Conservation (phyloP, 2,888 invertebrate genomes). For the Allacma fusca region DNA sequence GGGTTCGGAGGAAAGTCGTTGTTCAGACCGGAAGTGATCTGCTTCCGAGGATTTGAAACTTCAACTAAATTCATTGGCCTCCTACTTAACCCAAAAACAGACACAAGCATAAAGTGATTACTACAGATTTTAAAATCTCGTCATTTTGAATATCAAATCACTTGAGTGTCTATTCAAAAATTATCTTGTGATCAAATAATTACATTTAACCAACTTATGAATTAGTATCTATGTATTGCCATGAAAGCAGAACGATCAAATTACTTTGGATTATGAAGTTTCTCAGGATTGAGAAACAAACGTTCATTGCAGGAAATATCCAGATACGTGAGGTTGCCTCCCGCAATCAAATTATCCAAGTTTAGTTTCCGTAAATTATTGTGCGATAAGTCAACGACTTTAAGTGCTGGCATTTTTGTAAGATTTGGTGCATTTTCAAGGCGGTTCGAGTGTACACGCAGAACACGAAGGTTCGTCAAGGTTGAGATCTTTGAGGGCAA, state of each 20-base stretch:
- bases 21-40: conserved; percentile 41
- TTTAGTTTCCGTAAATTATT: conserved; percentile 84
- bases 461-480: conserved; percentile 75
- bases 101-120: too few relatives aligned
- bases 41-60: conserved; percentile 73
- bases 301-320: conserved; percentile 85
- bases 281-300: conserved; percentile 76
- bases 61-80: conserved; percentile 83
- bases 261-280: conserved; percentile 57
- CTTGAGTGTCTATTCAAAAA: too few relatives aligned
- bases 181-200: too few relatives aligned
- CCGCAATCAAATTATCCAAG: conserved; percentile 74
- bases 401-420: conserved; percentile 76
- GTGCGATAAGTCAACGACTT: conserved; percentile 84
- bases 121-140: too few relatives aligned
- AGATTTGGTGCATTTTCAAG: conserved; percentile 78
- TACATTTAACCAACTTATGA: too few relatives aligned
- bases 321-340: conserved; percentile 80
- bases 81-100: conserved; percentile 63
- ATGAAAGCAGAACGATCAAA: too few relatives aligned
- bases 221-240: too few relatives aligned
- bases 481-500: conserved; percentile 79
- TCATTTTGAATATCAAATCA: too few relatives aligned
- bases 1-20: conserved; percentile 67
- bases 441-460: conserved; percentile 84